Evolutionary conservation across 2,888 invertebrate species (phyloP), one percentile per base, ranked within the genome.

Genomic region (Galerucella pusilla): DNA sequence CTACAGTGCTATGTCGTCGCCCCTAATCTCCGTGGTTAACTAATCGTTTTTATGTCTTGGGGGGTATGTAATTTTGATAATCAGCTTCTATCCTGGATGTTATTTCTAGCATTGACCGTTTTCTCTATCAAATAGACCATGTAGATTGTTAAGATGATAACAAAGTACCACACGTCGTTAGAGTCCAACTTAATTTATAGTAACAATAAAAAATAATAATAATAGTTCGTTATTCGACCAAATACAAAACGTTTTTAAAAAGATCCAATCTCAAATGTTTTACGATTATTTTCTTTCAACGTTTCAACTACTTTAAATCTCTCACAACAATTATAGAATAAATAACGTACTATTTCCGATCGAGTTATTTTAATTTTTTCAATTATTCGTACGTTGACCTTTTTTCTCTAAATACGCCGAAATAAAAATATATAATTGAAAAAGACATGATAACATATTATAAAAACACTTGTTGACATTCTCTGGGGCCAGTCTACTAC

Each of bases 401-500:
- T 52, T 52, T 52, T 52, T 52, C n/a, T 14, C n/a, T 52, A 52
- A 52, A 52, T 52, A 14, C 52, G n/a, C 52, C 49, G 54, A 71
- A 71, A 71, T 71, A 71, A 64, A 71, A 42, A 42, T 64, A 57
- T 71, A 28, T 28, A 71, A 71, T 63, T 71, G 71, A 54, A 64
- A 71, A 64, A 63, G 63, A 70, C 63, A 42, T 52, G 71, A 64
- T 71, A 71, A 71, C 35, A 7, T 42, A 63, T 64, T 42, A 63
- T 64, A 71, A 64, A 64, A 71, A 71, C 71, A 71, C 71, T 71
- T 71, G 71, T 71, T 71, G 71, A 64, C 71, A 71, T 71, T 71
- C 54, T 35, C 64, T 35, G 54, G 71, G 64, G 52, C 54, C 35
- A 63, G 64, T 61, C 70, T 49, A 61, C 70, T 49, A 61, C 70